Percentiles rank a stretch among this genome's conserved stretches.
Conservation (phyloP, 2,113 vertebrate genomes). For the Todiramphus chloris region DNA sequence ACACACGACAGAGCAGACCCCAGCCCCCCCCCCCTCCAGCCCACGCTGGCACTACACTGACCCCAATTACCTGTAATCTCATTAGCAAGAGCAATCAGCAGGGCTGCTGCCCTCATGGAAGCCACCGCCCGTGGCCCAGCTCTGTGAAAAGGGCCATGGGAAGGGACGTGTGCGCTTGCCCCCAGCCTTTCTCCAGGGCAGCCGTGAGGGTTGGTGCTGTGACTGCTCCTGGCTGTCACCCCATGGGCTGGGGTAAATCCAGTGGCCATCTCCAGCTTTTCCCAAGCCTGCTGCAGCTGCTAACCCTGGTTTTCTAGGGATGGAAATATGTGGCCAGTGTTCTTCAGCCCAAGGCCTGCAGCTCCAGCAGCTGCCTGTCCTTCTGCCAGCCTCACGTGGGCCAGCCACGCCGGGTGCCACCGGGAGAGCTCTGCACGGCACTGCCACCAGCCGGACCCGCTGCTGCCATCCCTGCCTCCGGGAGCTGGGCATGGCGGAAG, state of each 20-base stretch:
- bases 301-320: rapidly evolving
- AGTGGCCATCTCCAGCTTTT: rapidly evolving
- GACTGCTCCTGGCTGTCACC: rapidly evolving
- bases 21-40: background rate
- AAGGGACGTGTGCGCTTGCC: rapidly evolving
- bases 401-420: rapidly evolving
- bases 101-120: background rate
- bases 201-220: rapidly evolving
- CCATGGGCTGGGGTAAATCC: background rate
- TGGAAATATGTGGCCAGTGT: rapidly evolving
- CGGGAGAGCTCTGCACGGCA: rapidly evolving
- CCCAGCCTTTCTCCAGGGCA: rapidly evolving
- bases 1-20: rapidly evolving
- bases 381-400: background rate
- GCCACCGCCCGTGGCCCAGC: background rate
- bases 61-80: background rate
- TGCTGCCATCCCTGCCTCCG: background rate
- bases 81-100: background rate
- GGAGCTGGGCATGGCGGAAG: rapidly evolving
- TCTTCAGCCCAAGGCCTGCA: background rate
- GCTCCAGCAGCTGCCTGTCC: background rate
- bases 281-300: rapidly evolving
- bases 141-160: background rate
- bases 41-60: background rate
- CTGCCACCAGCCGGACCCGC: rapidly evolving